A percentile compares a stretch with the other conserved stretches of the same genome.
These are phyloP conservation scores for Tenrec ecaudatus DNA, from an alignment of 2,113 vertebrate genomes.

Conservation along the genomic window DNA sequence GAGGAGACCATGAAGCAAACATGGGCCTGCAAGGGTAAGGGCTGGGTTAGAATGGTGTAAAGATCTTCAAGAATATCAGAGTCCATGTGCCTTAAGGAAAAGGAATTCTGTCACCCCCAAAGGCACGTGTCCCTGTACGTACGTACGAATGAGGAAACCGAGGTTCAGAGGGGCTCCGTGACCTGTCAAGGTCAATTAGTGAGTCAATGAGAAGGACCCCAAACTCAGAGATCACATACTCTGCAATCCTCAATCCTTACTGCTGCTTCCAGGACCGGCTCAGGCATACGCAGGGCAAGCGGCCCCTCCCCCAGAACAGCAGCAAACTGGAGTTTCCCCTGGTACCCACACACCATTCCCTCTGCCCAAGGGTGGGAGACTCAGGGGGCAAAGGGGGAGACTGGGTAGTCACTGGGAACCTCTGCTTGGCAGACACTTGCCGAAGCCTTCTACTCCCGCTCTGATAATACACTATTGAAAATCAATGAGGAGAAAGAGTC, in stretches of 20 bases:
- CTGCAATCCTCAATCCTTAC: neutral
- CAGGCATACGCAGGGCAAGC: too few relatives aligned
- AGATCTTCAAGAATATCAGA: neutral
- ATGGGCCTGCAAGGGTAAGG: neutral
- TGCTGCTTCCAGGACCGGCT: rapidly evolving
- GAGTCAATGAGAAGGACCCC: neutral
- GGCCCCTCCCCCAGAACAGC: neutral
- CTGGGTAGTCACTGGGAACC: neutral
- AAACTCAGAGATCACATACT: neutral
- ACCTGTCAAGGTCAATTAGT: neutral
- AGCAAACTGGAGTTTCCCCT: neutral
- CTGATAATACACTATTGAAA: conserved; percentile 87
- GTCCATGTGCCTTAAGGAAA: too few relatives aligned
- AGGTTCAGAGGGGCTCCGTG: neutral
- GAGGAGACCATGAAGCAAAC: neutral
- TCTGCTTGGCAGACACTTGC: conserved; percentile 73
- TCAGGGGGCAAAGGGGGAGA: neutral
- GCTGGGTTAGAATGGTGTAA: neutral
- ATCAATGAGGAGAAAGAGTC: conserved; percentile 88
- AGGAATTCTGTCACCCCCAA: rapidly evolving
- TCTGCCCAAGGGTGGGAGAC: too few relatives aligned
- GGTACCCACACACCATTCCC: neutral
- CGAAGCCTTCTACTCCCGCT: conserved; percentile 82
- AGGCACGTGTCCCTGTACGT: neutral
- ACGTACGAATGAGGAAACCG: neutral